Base-by-base conservation (phyloP, 1,140 invertebrate species). In the Triops cancriformis region DNA sequence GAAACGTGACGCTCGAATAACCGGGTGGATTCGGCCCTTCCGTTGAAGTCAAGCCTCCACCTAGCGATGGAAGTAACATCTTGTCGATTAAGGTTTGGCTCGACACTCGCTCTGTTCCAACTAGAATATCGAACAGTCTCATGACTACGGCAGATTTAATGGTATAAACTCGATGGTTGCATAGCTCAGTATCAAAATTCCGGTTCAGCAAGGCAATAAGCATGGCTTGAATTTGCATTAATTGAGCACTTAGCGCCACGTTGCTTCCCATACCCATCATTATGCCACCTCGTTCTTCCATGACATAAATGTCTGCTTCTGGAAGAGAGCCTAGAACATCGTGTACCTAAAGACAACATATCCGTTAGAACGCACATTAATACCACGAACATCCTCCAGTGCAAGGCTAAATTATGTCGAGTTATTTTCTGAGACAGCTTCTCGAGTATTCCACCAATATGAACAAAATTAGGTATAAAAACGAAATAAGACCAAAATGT, bases 191-290 rank as follows among this genome's bases (percentile, higher is more conserved):
- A 18, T 76, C 74, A 26, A 76, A 76, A 18, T 26, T 41, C 9
- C 23, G 37, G 74, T 76, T 76, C 4, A 76, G 26, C 31, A 76
- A 43, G n/a, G 74, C 37, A 23, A 42, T 43, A n/a, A 76, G 74
- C 74, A 76, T 76, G 37, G 45, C 74, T 26, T 76, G 74, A 18
- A 76, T 41, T n/a, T 76, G 74, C 74, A 43, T 51, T 28, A 76
- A 26, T 26, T 76, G 74, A 41, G 74, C 14, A 31, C 37, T 76
- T 1, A 76, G 37, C 18, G 74, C 37, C 26, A 45, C 37, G 23
- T 43, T 43, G 12, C 45, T 76, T 42, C 45, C 37, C 28, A 26
- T 41, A 45, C 74, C 74, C 27, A 28, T 26, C 74, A 45, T 4
- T 28, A 76, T 12, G 11, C 45, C 74, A 51, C 45, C 74, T 76